These are phyloP conservation scores for Hyla sarda DNA, from an alignment of 2,113 vertebrate species.

Conservation along the genomic window DNA sequence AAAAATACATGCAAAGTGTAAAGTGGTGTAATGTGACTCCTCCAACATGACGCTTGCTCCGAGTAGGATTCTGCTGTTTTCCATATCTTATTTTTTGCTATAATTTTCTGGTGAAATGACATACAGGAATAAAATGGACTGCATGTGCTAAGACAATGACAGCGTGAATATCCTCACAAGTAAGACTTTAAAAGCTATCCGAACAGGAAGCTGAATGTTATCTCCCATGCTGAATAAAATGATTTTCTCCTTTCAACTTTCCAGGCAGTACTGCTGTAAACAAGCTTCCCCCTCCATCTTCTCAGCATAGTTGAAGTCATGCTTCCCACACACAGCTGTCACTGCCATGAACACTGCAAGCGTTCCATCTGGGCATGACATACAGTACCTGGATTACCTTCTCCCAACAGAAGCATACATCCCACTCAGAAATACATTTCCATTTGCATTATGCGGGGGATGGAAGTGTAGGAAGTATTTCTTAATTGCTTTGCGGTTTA, in stretches of 20 bases:
- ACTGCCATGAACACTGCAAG: constrained; percentile 75
- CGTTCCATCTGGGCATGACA: constrained; percentile 79
- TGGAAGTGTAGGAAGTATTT: constrained; percentile 45
- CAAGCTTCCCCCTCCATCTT: constrained; percentile 69
- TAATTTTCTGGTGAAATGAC: not conserved
- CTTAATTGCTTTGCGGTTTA: constrained; percentile 51
- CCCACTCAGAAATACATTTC: constrained; percentile 70
- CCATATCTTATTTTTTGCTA: not conserved
- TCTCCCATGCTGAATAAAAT: constrained; percentile 26
- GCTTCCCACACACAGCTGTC: constrained; percentile 82
- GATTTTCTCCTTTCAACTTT: constrained; percentile 51
- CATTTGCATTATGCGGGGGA: constrained; percentile 48
- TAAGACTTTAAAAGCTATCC: not conserved
- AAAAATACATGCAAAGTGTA: too few relatives aligned
- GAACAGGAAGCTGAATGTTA: constrained; percentile 6
- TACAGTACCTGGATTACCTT: constrained; percentile 74
- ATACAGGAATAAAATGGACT: not conserved
- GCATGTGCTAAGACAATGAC: not conserved
- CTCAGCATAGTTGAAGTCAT: constrained; percentile 72
- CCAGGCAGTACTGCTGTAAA: constrained; percentile 68
- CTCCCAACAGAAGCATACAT: constrained; percentile 73
- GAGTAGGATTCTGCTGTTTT: not conserved
- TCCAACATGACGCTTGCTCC: not conserved
- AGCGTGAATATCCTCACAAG: not conserved
- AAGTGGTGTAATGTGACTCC: too few relatives aligned